These are phyloP conservation scores for Eupsittula cactorum DNA, from an alignment of 2,113 vertebrate genomes.

Conservation along the genomic window DNA sequence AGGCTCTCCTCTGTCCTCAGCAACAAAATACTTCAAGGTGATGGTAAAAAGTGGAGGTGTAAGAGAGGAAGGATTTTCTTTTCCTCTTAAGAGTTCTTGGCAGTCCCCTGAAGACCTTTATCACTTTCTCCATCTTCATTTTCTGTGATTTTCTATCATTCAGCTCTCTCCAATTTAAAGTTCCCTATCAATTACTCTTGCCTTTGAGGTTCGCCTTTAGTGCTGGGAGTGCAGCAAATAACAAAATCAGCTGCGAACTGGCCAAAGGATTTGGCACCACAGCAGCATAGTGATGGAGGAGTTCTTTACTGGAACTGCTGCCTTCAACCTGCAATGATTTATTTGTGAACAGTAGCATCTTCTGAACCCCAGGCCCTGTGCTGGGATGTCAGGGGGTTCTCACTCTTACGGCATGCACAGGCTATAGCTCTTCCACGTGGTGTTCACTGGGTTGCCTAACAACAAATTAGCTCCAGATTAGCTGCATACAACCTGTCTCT, in stretches of 20 bases:
- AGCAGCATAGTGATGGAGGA: background rate
- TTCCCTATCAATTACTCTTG: background rate
- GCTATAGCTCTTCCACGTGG: background rate
- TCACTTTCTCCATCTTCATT: background rate
- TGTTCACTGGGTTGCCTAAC: background rate
- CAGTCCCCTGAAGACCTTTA: background rate
- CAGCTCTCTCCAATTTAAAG: background rate
- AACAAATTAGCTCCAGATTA: background rate
- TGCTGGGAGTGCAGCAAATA: background rate
- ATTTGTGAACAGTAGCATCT: background rate
- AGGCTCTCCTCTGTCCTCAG: background rate
- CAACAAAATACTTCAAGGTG: background rate
- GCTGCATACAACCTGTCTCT: background rate
- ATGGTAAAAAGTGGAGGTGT: background rate
- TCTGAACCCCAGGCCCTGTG: background rate
- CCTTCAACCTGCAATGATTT: rapidly evolving
- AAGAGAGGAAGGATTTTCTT: background rate
- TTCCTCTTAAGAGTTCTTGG: background rate
- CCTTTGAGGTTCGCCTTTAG: background rate
- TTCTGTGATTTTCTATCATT: background rate
- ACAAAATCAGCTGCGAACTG: background rate
- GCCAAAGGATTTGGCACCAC: background rate
- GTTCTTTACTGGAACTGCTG: background rate
- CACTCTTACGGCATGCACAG: rapidly evolving
- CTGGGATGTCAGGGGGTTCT: background rate